phyloP scores from a whole-genome alignment of 2,888 invertebrate species.

The Acrobasis consociella region DNA sequence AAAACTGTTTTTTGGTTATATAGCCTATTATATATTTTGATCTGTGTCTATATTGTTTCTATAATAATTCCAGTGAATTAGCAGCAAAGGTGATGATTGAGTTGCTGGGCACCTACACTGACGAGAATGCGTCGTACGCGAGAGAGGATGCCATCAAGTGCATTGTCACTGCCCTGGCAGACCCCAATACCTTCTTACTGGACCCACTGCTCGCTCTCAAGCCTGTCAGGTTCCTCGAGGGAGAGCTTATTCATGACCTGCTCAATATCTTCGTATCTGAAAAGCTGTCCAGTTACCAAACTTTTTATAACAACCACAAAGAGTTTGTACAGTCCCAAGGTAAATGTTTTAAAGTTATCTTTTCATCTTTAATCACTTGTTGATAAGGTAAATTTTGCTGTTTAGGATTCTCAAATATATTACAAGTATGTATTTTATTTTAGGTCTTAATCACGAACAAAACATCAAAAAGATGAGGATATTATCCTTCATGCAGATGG shows the following conservation, averaged over 20 bases:
- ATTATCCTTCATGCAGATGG: constrained; percentile 98
- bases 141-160: constrained; percentile 98
- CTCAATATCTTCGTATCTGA: constrained; percentile 97
- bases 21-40: too few species aligned
- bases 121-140: constrained; percentile 98
- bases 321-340: constrained; percentile 92
- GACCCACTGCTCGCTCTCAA: constrained; percentile 96
- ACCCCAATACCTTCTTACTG: constrained; percentile 96
- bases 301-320: constrained; percentile 95
- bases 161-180: constrained; percentile 96
- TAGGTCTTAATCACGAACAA: constrained; percentile 94
- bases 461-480: constrained; percentile 98
- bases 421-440: constrained; percentile 26
- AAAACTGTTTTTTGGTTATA: too few species aligned
- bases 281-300: constrained; percentile 94
- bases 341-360: constrained; percentile 34
- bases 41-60: too few species aligned
- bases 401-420: too few species aligned
- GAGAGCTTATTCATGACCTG: constrained; percentile 96
- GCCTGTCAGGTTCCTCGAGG: constrained; percentile 97
- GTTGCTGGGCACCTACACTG: constrained; percentile 96
- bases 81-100: constrained; percentile 99
- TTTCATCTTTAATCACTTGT: neutral
- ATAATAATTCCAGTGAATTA: constrained; percentile 85
- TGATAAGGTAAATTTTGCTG: too few species aligned